Conservation (phyloP, 2,113 vertebrate genomes). For the Hydrolagus affinis region DNA sequence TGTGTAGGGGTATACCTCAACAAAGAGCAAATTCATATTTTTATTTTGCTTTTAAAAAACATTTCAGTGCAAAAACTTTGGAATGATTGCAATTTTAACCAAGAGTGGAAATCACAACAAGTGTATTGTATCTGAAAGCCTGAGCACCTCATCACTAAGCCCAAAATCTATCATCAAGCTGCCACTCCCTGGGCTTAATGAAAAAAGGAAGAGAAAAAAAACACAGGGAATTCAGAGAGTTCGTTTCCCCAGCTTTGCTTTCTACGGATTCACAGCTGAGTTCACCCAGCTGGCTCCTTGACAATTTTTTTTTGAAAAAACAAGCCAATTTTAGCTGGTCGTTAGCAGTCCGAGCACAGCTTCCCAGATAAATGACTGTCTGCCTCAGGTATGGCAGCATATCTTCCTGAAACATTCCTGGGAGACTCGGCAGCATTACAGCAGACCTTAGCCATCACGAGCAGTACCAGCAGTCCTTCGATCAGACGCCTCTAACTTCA, state of each 20-base stretch:
- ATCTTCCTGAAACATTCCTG: slow-evolving; percentile 60
- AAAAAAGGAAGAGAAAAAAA: slow-evolving; percentile 40
- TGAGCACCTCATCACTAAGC: neutral
- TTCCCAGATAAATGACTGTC: slow-evolving; percentile 68
- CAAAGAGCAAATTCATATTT: too few species aligned
- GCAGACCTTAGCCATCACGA: slow-evolving; percentile 51
- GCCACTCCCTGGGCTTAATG: neutral
- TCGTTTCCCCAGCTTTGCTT: slow-evolving; percentile 63
- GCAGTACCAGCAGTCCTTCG: slow-evolving; percentile 44
- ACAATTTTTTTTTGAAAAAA: slow-evolving; percentile 84
- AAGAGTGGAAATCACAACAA: neutral
- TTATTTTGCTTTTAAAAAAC: neutral
- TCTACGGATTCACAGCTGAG: slow-evolving; percentile 68
- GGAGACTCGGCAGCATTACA: slow-evolving; percentile 54
- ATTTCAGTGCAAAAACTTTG: neutral
- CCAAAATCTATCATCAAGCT: neutral
- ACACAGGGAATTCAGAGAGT: slow-evolving; percentile 72
- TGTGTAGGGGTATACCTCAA: neutral
- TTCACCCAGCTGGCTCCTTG: slow-evolving; percentile 72
- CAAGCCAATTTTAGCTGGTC: slow-evolving; percentile 83
- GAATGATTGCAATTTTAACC: neutral
- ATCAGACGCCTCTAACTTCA: slow-evolving; percentile 49
- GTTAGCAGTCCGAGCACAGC: slow-evolving; percentile 66
- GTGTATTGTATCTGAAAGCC: neutral
- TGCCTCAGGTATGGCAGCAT: slow-evolving; percentile 73